A percentile compares a stretch with the other conserved stretches of the same genome.
Conservation (phyloP, 2,888 invertebrate species). For the Amblyjoppa proteus region DNA sequence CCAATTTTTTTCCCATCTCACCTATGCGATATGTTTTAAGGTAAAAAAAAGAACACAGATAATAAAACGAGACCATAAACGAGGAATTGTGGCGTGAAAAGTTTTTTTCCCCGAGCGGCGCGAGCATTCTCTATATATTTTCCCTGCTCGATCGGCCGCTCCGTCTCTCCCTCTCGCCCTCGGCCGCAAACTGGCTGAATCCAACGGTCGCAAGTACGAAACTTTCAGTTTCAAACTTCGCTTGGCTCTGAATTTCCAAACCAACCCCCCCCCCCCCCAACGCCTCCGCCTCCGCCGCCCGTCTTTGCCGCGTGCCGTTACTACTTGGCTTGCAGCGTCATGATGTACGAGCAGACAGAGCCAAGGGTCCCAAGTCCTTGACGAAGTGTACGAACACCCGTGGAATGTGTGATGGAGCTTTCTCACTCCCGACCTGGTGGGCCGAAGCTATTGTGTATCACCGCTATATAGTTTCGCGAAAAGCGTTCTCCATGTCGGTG, state of each 20-base stretch:
- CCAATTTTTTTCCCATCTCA: too few species aligned
- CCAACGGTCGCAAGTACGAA: conserved; percentile 53
- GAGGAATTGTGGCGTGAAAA: not conserved
- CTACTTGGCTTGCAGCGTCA: conserved; percentile 46
- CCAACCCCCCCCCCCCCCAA: not conserved
- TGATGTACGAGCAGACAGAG: conserved; percentile 59
- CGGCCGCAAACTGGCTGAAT: conserved; percentile 53
- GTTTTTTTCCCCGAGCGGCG: not conserved
- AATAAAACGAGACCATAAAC: not conserved
- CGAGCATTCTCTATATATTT: not conserved
- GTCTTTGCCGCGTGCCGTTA: conserved; percentile 3
- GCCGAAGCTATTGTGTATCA: conserved; percentile 22
- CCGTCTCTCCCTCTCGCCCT: not conserved
- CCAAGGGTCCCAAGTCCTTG: conserved; percentile 45
- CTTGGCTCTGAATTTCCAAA: conserved; percentile 34
- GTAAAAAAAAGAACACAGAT: not conserved
- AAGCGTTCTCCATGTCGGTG: conserved; percentile 15
- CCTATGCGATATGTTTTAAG: not conserved
- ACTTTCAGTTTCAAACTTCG: conserved; percentile 56
- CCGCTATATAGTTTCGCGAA: conserved; percentile 11
- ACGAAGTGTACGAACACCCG: conserved; percentile 52
- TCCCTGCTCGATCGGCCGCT: not conserved
- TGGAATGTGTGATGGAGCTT: conserved; percentile 47
- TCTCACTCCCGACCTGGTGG: conserved; percentile 2
- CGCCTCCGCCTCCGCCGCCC: not conserved